Evolutionary conservation across 2,797 vertebrate species (phyloP).

Genomic region (Peromyscus melanophrys): DNA sequence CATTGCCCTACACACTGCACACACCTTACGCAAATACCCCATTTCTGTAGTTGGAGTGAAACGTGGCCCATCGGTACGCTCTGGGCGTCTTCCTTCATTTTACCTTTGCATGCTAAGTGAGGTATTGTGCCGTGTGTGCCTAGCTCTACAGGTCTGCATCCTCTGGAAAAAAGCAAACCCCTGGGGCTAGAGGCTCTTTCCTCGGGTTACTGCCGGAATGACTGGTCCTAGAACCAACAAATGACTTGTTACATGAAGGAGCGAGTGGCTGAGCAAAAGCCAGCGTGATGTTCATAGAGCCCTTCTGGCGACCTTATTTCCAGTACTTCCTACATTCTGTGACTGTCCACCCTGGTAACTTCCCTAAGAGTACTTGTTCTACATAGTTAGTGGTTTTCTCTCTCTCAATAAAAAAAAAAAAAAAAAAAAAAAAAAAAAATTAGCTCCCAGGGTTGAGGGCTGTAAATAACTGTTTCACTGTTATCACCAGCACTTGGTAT

Average conservation of each 20-base stretch:
- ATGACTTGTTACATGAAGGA: not conserved
- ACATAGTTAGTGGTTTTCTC: not conserved
- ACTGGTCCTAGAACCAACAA: not conserved
- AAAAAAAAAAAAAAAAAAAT: not conserved
- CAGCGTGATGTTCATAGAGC: not conserved
- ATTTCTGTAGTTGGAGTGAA: not conserved
- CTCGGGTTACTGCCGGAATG: too few relatives aligned
- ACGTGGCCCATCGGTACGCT: too few relatives aligned
- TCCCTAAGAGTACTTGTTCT: not conserved
- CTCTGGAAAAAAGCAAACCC: too few relatives aligned
- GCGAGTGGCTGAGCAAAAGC: not conserved
- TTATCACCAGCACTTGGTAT: not conserved
- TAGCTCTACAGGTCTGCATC: not conserved
- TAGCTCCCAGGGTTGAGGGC: not conserved
- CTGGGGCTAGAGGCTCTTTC: not conserved
- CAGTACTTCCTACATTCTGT: not conserved
- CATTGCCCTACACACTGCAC: too few relatives aligned
- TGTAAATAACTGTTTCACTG: not conserved
- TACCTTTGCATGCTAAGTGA: not conserved
- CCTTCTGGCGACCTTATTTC: not conserved
- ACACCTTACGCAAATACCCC: not conserved
- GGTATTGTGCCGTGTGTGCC: fast-evolving
- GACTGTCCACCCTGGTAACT: not conserved
- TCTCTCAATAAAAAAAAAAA: not conserved
- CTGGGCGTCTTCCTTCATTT: not conserved